Conservation (phyloP, 2,797 vertebrate species). For the Falco rusticolus region DNA sequence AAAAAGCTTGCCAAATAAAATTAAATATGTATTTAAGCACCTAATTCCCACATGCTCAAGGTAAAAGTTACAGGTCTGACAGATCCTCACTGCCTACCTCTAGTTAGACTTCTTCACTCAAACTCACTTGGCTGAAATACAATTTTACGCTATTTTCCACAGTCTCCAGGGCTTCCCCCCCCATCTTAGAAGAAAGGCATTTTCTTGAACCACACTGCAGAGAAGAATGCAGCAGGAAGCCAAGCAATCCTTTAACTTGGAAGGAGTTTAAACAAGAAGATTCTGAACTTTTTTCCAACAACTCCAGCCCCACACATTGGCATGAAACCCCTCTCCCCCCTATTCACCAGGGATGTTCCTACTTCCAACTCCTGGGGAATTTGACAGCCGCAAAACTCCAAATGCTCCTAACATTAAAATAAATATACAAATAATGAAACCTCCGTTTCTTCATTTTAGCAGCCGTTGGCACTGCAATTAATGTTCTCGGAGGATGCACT, state of each 20-base stretch:
- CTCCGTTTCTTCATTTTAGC: slow-evolving; percentile 8
- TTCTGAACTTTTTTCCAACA: background rate
- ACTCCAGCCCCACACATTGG: background rate
- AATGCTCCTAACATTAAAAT: slow-evolving; percentile 2
- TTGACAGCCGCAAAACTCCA: background rate
- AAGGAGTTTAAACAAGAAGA: slow-evolving; percentile 52
- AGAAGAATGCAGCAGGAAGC: slow-evolving; percentile 57
- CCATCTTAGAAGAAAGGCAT: slow-evolving; percentile 40
- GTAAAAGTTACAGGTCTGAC: background rate
- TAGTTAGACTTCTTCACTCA: background rate
- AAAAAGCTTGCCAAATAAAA: background rate
- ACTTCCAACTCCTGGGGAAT: background rate
- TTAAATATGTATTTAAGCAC: background rate
- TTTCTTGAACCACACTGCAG: slow-evolving; percentile 57
- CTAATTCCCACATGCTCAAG: background rate
- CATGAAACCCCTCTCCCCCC: background rate
- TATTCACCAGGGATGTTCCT: background rate
- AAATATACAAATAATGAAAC: slow-evolving; percentile 14
- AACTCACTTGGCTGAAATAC: slow-evolving; percentile 11
- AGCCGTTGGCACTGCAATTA: background rate
- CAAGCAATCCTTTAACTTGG: slow-evolving; percentile 48
- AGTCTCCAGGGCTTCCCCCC: slow-evolving; percentile 22
- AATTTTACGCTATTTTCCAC: slow-evolving; percentile 41
- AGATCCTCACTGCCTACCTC: slow-evolving; percentile 3
- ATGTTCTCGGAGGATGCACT: slow-evolving; percentile 10